phyloP scores from a whole-genome alignment of 2,888 invertebrate species.

The Eupithecia vulgata region DNA sequence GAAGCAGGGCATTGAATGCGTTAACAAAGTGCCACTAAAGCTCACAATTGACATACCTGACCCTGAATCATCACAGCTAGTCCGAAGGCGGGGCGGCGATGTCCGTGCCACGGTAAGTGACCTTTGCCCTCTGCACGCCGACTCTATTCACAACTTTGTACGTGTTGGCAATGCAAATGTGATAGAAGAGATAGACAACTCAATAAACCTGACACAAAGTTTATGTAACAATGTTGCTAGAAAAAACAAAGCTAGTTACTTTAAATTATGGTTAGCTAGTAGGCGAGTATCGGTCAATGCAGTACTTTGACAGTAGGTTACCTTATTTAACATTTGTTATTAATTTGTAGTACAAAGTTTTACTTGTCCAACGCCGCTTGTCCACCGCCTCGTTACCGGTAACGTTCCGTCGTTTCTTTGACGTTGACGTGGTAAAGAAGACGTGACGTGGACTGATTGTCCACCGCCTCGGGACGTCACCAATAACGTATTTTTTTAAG shows the following conservation, averaged over 20 bases:
- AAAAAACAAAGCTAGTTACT: neutral
- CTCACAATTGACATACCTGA: neutral
- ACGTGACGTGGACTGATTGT: too few relatives aligned
- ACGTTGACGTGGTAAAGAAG: too few relatives aligned
- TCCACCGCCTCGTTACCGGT: too few relatives aligned
- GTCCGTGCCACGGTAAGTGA: conserved; percentile 76
- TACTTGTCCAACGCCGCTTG: too few relatives aligned
- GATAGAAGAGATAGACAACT: neutral
- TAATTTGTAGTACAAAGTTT: too few relatives aligned
- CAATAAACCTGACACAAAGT: neutral
- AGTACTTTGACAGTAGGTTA: too few relatives aligned
- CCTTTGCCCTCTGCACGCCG: conserved; percentile 67
- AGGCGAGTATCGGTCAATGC: neutral
- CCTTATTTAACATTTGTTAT: too few relatives aligned
- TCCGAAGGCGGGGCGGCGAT: conserved; percentile 75
- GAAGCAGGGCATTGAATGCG: too few relatives aligned
- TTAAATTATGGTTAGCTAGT: neutral
- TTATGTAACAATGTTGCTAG: neutral
- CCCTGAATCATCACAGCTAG: conserved; percentile 36
- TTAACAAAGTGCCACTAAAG: neutral
- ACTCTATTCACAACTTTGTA: conserved; percentile 14
- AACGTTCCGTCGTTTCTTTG: too few relatives aligned
- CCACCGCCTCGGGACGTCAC: too few relatives aligned
- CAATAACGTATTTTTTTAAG: too few relatives aligned
- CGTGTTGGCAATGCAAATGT: conserved; percentile 3